Evolutionary conservation across 2,888 invertebrate genomes (phyloP), one percentile per base, ranked within the genome.

Genomic region (Galerucella nymphaeae): DNA sequence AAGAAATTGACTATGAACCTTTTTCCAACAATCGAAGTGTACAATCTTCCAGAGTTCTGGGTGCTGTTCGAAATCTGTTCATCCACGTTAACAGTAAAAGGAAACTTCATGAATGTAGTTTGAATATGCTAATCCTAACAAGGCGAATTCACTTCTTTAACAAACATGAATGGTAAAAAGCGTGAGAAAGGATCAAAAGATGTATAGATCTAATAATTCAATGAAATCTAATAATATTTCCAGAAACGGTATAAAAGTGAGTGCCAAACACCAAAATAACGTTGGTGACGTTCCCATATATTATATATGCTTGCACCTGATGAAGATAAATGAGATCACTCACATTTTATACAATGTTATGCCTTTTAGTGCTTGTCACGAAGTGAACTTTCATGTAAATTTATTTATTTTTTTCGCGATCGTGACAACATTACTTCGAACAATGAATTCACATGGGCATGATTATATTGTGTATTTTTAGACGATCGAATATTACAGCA

Each of bases 281-380:
- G 20, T n/a, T n/a, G 23, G 9, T 53, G 58, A 67, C 59, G 59
- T 38, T 59, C 38, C 18, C 58, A 61, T 62, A 38, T 30, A 9
- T 53, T 18, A 53, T 61, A 59, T 67, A 42, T 23, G 23, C 50
- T 38, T 61, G 59, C 45, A 67, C 48, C 23, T 69, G 72, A 72
- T 65, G 72, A 72, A 69, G 72, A 72, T 72, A 72, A 65, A 72
- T 69, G 68, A 30, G 59, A 72, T 72, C 72, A 55, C 55, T 72
- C 48, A 71, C 66, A 62, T 66, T 71, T 71, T 62, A 71, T 68
- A 64, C 53, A 57, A 57, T 57, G 58, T 67, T 57, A 66, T 68
- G 68, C 72, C 64, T 68, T 64, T 68, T 64, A 72, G 68, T 59
- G 64, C 67, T 65, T 64, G 72, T 66, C 71, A 55, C 53, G 59